These are phyloP conservation scores for Corapipo altera DNA, from an alignment of 2,113 vertebrate species.

Conservation along the genomic window DNA sequence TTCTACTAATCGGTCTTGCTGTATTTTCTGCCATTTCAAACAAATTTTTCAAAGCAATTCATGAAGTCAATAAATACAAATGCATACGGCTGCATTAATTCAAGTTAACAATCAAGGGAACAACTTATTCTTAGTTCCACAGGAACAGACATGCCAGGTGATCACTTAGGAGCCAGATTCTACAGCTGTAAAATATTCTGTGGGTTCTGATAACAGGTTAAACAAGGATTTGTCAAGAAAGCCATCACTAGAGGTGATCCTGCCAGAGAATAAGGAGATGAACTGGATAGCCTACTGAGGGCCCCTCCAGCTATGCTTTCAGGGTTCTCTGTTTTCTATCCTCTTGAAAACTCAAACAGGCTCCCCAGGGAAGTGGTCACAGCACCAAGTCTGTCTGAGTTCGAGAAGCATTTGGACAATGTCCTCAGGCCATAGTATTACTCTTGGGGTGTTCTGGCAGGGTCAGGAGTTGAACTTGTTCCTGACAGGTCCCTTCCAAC, in stretches of 20 bases:
- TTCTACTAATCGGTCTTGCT: not conserved
- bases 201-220: not conserved
- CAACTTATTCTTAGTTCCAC: not conserved
- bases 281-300: not conserved
- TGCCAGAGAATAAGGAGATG: not conserved
- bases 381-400: not conserved
- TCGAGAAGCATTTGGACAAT: not conserved
- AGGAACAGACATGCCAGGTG: not conserved
- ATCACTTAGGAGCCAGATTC: not conserved
- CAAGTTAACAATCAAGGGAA: not conserved
- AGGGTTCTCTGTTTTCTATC: not conserved
- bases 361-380: not conserved
- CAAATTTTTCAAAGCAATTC: not conserved
- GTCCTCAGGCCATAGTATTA: too few species aligned
- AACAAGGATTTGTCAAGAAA: not conserved
- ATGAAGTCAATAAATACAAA: not conserved
- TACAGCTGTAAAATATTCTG: not conserved
- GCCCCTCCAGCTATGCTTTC: not conserved
- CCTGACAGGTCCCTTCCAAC: not conserved
- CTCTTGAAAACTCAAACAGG: not conserved
- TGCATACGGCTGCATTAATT: not conserved
- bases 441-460: not conserved
- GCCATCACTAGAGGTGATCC: not conserved
- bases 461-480: not conserved
- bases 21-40: not conserved